Conservation (phyloP, 2,888 invertebrate genomes). For the Cyrtodaria siliqua region DNA sequence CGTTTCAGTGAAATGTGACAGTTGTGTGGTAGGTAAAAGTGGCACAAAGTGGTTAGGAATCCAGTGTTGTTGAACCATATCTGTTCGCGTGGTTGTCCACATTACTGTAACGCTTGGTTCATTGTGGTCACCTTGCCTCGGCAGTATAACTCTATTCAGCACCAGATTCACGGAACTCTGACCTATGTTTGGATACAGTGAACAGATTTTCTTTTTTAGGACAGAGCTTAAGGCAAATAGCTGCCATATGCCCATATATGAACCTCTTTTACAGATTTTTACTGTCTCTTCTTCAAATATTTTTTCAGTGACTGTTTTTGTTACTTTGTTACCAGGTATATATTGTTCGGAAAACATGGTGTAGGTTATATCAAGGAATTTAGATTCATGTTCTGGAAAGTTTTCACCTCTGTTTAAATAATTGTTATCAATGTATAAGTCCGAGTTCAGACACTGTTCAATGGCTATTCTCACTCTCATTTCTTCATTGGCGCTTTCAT, state of each 20-base stretch:
- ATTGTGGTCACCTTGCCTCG: slow-evolving; percentile 36
- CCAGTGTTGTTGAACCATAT: slow-evolving; percentile 45
- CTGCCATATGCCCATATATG: slow-evolving; percentile 48
- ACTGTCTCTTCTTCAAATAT: slow-evolving; percentile 39
- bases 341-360: slow-evolving; percentile 42
- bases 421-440: slow-evolving; percentile 37
- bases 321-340: slow-evolving; percentile 38
- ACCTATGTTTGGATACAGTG: slow-evolving; percentile 36
- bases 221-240: slow-evolving; percentile 48
- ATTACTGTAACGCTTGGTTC: slow-evolving; percentile 47
- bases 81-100: slow-evolving; percentile 48
- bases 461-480: slow-evolving; percentile 39
- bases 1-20: slow-evolving; percentile 34
- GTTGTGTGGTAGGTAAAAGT: slow-evolving; percentile 28
- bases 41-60: slow-evolving; percentile 49
- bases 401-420: slow-evolving; percentile 42
- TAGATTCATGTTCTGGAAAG: slow-evolving; percentile 35
- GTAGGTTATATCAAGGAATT: slow-evolving; percentile 28
- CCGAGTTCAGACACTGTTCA: slow-evolving; percentile 31
- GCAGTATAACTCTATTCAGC: slow-evolving; percentile 3
- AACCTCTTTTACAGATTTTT: slow-evolving; percentile 26
- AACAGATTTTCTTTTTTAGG: slow-evolving; percentile 29
- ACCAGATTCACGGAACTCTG: slow-evolving; percentile 7
- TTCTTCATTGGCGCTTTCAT: slow-evolving; percentile 35
- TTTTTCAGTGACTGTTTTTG: slow-evolving; percentile 34